Evolutionary conservation across 2,888 invertebrate genomes (phyloP).

Genomic region (Rhorus exstirpatorius): DNA sequence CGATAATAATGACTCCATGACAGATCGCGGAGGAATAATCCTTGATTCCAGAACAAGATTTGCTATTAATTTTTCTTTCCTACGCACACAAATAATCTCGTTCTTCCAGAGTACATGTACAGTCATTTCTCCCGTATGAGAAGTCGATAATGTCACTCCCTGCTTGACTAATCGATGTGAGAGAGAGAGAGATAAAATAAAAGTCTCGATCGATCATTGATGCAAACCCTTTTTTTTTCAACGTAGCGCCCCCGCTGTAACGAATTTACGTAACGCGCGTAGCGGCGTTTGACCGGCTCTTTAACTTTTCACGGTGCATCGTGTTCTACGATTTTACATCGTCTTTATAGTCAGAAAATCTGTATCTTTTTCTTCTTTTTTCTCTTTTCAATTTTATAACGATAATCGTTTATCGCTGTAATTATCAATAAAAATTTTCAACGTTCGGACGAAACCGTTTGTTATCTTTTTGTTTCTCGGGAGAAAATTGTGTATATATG

Average conservation of each 20-base stretch:
- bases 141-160: conserved; percentile 65
- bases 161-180: conserved; percentile 63
- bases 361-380: background rate
- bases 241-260: conserved; percentile 19
- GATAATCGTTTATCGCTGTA: background rate
- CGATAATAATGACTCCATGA: background rate
- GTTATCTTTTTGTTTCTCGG: background rate
- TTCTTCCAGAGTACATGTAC: background rate
- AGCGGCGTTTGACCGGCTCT: conserved; percentile 33
- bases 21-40: no score
- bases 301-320: conserved; percentile 22
- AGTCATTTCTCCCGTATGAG: background rate
- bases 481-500: background rate
- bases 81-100: background rate
- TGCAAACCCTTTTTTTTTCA: conserved; percentile 30
- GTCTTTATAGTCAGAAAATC: conserved; percentile 18
- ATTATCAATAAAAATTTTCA: no score
- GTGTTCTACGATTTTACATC: conserved; percentile 29
- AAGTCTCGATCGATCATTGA: conserved; percentile 49
- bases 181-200: conserved; percentile 22
- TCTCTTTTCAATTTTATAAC: background rate
- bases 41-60: no score
- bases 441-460: no score
- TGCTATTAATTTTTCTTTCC: no score
- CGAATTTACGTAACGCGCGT: background rate